phyloP scores from a whole-genome alignment of 2,888 invertebrate genomes.

The Leucania comma region DNA sequence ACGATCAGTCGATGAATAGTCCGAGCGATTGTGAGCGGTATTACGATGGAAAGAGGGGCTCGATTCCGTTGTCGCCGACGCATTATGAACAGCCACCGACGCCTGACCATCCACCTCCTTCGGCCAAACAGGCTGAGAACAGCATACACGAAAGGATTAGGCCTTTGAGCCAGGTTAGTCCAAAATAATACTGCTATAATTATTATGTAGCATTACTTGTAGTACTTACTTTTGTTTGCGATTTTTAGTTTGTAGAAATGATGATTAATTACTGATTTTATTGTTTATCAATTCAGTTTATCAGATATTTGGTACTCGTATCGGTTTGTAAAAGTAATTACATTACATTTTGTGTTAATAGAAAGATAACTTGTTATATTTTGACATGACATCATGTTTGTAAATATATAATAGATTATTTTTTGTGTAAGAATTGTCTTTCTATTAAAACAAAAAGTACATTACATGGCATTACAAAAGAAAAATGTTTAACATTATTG shows the following conservation, averaged over 20 bases:
- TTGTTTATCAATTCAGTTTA: constrained; percentile 22
- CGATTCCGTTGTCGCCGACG: constrained; percentile 95
- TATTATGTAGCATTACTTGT: constrained; percentile 7
- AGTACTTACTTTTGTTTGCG: constrained; percentile 36
- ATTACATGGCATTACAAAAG: neutral
- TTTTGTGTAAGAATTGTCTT: constrained; percentile 1
- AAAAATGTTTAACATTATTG: constrained; percentile 3
- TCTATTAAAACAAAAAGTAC: constrained; percentile 17
- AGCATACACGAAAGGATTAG: constrained; percentile 97
- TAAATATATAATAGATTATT: constrained; percentile 16
- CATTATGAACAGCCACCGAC: constrained; percentile 98
- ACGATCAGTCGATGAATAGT: constrained; percentile 90
- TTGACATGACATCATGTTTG: constrained; percentile 13
- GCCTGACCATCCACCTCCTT: constrained; percentile 98
- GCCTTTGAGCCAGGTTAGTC: constrained; percentile 96
- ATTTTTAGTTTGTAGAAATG: constrained; percentile 41
- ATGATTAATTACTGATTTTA: constrained; percentile 14
- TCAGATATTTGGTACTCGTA: constrained; percentile 20
- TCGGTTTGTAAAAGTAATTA: constrained; percentile 5
- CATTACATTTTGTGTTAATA: constrained; percentile 3
- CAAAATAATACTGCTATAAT: constrained; percentile 69
- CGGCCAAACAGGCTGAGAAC: constrained; percentile 96
- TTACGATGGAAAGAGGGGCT: constrained; percentile 83
- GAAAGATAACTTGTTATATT: constrained; percentile 13
- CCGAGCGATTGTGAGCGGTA: constrained; percentile 87